Evolutionary conservation across 2,113 vertebrate genomes (phyloP).

Genomic region (Gambusia holbrooki): DNA sequence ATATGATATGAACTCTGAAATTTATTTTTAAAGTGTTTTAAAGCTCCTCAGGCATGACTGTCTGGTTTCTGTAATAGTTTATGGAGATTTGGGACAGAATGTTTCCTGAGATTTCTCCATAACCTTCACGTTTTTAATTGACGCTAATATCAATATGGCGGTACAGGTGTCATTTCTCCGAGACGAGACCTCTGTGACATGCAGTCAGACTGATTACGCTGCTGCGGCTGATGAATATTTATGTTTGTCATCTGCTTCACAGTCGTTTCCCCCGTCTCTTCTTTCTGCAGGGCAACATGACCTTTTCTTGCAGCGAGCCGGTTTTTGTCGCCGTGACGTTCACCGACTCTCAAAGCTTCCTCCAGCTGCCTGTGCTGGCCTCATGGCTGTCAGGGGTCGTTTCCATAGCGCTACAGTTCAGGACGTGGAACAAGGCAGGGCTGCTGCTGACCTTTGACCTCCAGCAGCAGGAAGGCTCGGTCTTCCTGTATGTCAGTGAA

Average conservation of each 20-base stretch:
- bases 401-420: conserved; percentile 86
- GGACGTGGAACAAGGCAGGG: conserved; percentile 93
- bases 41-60: neutral
- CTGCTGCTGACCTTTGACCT: conserved; percentile 86
- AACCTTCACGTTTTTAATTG: conserved; percentile 21
- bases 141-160: conserved; percentile 59
- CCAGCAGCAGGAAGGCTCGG: conserved; percentile 67
- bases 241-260: conserved; percentile 52
- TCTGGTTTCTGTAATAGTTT: neutral
- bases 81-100: neutral
- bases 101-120: neutral
- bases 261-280: conserved; percentile 19
- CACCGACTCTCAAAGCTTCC: conserved; percentile 84
- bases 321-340: conserved; percentile 89
- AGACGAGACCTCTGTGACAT: conserved; percentile 59
- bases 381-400: conserved; percentile 48
- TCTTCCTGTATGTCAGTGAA: conserved; percentile 86
- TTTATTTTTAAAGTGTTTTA: neutral
- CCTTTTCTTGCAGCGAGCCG: conserved; percentile 88
- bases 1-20: neutral
- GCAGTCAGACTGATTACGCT: conserved; percentile 51
- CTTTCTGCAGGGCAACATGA: conserved; percentile 86
- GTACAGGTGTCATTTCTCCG: conserved; percentile 64
- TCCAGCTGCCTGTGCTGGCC: conserved; percentile 78
- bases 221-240: conserved; percentile 65